Evolutionary conservation across 2,113 vertebrate genomes (phyloP).

Genomic region (Mobula birostris): DNA sequence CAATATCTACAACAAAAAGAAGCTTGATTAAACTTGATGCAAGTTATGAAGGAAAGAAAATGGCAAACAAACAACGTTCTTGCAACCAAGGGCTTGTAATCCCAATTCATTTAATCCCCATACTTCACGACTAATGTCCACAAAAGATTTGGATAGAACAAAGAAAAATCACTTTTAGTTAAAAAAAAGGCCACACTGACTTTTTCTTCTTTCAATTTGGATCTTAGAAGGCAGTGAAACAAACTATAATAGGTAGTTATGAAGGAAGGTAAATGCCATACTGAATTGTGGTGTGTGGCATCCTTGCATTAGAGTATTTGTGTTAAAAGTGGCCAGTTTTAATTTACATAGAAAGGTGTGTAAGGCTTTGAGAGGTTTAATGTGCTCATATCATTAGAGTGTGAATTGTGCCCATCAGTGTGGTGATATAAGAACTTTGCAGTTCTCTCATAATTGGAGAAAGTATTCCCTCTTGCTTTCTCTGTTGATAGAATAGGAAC

Average conservation of each 20-base stretch:
- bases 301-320: not conserved
- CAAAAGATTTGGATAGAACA: not conserved
- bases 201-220: not conserved
- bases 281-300: not conserved
- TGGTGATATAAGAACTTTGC: not conserved
- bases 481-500: not conserved
- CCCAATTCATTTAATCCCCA: not conserved
- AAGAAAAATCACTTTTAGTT: not conserved
- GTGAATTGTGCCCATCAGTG: constrained; percentile 21
- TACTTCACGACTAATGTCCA: not conserved
- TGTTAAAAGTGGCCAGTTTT: not conserved
- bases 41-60: constrained; percentile 96
- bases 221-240: constrained; percentile 2
- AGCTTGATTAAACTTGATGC: constrained; percentile 98
- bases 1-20: constrained; percentile 79
- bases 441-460: not conserved
- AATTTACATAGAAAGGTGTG: constrained; percentile 14
- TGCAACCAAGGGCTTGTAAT: constrained; percentile 59
- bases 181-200: not conserved
- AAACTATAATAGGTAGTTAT: not conserved
- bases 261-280: too few species aligned
- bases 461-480: constrained; percentile 2
- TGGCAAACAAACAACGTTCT: constrained; percentile 77
- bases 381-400: constrained; percentile 12
- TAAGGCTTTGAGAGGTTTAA: constrained; percentile 28